Base-by-base conservation (phyloP, 2,888 invertebrate genomes). In the Drosophila eohydei region DNA sequence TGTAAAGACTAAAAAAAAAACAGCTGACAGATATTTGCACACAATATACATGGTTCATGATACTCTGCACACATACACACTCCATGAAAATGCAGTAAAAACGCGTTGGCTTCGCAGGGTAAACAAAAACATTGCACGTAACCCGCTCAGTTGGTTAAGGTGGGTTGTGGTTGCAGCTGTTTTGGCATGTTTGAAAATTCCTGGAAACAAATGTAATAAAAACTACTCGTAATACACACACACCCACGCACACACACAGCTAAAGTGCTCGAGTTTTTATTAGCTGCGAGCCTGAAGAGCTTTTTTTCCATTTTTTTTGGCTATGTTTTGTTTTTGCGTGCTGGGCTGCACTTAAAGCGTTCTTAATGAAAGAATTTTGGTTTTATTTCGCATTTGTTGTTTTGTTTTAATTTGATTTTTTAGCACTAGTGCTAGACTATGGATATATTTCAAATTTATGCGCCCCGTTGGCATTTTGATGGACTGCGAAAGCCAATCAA, bases 171-270 rank as follows among this genome's bases (percentile, higher is more conserved):
- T 85, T 88, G 88, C 88, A 85, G 81, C 81, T 86, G 78, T 81
- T 85, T 83, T 85, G 81, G 81, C 81, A 85, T 85, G 84, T 85
- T 83, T 81, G 83, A 85, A 88, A 85, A 85, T 85, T 85, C 88
- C 83, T 85, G 80, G 83, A 88, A 85, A 88, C 88, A 88, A 85
- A 89, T 89, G 88, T 87, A 87, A 87, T 87, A 89, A 87, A 86
- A 87, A 85, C 89, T 81, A 83, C 83, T 85, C 83, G 83, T 74
- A 82, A 82, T 84, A 78, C 36, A 57, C 59, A 52, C 54, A 65
- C 50, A 63, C 66, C 43, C 51, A 38, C 43, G 51, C 40, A 41
- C 58, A 62, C 58, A n/a, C 55, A 56, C 4, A 6, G 8, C 7
- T 50, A 55, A 71, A 71, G 59, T 74, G 38, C 59, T 71, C 52